Percentiles rank a stretch among this genome's conserved stretches.
Evolutionary conservation across 2,113 vertebrate genomes (phyloP).

Genomic region (Clarias gariepinus): DNA sequence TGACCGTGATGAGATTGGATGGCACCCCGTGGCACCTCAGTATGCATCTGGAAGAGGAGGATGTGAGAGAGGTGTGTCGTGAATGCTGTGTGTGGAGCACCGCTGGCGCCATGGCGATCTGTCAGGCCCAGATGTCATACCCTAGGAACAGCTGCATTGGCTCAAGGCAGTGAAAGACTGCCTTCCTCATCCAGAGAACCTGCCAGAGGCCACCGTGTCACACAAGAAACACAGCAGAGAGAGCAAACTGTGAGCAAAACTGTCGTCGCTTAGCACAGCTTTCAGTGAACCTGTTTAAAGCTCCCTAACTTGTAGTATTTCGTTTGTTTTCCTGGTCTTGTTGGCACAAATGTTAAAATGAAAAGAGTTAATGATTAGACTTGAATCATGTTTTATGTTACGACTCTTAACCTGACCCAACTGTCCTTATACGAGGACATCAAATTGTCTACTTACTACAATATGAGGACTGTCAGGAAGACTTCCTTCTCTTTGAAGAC

Average conservation of each 20-base stretch:
- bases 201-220: constrained; percentile 48
- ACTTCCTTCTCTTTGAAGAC: no score
- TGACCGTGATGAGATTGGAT: constrained; percentile 62
- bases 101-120: constrained; percentile 50
- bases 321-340: not conserved
- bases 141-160: constrained; percentile 68
- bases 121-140: constrained; percentile 57
- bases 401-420: no score
- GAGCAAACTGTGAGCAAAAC: constrained; percentile 36
- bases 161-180: constrained; percentile 50
- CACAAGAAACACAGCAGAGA: constrained; percentile 33
- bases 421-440: no score
- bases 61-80: constrained; percentile 45
- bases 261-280: not conserved
- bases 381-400: not conserved
- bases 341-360: not conserved
- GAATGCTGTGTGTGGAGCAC: constrained; percentile 53
- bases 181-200: constrained; percentile 48
- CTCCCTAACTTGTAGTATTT: not conserved
- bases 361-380: not conserved
- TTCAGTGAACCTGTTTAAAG: constrained; percentile 18
- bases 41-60: constrained; percentile 65
- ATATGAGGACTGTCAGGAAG: no score
- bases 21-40: constrained; percentile 59
- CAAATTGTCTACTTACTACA: no score